These are phyloP conservation scores for Mormyrops attenuatus DNA, from an alignment of 2,797 vertebrate species.

Conservation along the genomic window DNA sequence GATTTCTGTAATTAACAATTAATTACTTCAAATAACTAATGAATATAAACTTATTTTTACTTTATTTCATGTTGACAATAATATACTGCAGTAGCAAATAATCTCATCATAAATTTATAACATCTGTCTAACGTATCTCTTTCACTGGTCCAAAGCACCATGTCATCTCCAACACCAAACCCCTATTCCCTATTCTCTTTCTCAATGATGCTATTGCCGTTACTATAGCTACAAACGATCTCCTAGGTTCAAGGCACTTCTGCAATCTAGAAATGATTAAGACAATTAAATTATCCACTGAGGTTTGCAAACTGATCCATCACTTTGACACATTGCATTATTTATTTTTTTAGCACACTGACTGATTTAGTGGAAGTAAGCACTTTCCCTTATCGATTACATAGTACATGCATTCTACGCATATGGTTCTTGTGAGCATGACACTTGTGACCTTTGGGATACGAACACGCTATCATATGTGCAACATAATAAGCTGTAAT, in stretches of 20 bases:
- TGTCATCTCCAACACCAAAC: background rate
- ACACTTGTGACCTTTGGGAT: background rate
- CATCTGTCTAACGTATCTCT: background rate
- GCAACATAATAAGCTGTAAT: background rate
- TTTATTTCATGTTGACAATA: background rate
- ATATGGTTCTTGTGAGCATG: background rate
- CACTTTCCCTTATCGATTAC: background rate
- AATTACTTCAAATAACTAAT: background rate
- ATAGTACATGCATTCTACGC: background rate
- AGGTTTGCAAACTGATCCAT: background rate
- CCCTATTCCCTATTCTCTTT: background rate
- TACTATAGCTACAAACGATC: background rate
- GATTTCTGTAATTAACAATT: background rate
- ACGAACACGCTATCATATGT: background rate
- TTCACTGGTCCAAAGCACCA: background rate
- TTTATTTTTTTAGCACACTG: background rate
- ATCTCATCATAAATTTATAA: background rate
- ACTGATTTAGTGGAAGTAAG: background rate
- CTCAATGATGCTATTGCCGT: background rate
- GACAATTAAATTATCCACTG: conserved; percentile 9
- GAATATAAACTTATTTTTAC: background rate
- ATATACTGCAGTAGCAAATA: background rate
- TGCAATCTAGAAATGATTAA: conserved; percentile 6
- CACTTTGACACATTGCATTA: background rate
- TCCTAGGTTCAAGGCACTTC: background rate